Evolutionary conservation across 2,113 vertebrate genomes (phyloP).

Genomic region (Peromyscus polionotus): DNA sequence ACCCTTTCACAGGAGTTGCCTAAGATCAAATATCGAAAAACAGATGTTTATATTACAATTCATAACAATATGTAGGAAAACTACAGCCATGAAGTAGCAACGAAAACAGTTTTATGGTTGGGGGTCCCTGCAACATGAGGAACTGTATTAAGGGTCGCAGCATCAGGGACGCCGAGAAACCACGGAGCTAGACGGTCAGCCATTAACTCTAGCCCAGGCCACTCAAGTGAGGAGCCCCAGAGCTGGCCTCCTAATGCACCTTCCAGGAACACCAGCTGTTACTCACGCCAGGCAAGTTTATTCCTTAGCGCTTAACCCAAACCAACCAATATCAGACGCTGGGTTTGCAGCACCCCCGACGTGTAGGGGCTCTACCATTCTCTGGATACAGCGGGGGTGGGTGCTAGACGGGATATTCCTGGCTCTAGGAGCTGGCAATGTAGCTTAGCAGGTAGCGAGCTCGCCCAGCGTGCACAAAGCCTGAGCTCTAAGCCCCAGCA

Average conservation of each 20-base stretch:
- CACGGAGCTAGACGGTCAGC: neutral
- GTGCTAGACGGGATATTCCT: neutral
- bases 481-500: neutral
- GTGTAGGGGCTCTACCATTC: neutral
- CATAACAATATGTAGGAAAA: neutral
- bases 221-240: neutral
- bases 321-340: neutral
- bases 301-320: rapidly evolving
- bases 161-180: neutral
- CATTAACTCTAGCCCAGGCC: neutral
- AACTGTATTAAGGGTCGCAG: neutral
- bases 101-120: neutral
- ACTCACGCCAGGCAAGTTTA: rapidly evolving
- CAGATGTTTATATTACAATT: too few relatives aligned
- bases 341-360: neutral
- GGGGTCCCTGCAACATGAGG: neutral
- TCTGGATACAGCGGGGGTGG: neutral
- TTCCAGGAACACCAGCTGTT: rapidly evolving
- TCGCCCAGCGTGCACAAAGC: too few relatives aligned
- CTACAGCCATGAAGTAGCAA: neutral
- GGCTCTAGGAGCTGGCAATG: neutral
- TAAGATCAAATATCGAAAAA: neutral
- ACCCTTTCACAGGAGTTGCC: neutral
- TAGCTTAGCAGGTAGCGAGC: neutral
- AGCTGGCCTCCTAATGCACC: neutral